Evolutionary conservation across 1,140 invertebrate genomes (phyloP).

Genomic region (Drosophila pseudoananassae): DNA sequence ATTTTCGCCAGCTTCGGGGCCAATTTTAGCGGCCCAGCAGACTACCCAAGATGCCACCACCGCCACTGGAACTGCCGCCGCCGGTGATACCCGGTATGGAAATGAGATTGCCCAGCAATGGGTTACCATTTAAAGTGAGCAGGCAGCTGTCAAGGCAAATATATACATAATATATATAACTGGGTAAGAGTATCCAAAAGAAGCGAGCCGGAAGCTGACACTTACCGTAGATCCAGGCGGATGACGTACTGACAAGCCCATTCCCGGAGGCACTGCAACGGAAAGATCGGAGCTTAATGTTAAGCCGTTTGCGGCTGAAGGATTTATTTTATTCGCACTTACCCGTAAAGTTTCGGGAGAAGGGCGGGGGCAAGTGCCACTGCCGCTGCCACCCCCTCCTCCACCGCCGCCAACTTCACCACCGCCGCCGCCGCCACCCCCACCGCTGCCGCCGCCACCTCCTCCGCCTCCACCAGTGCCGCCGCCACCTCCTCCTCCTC

Average conservation of each 20-base stretch:
- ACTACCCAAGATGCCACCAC: constrained; percentile 52
- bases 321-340: constrained; percentile 30
- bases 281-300: constrained; percentile 13
- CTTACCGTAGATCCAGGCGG: constrained; percentile 76
- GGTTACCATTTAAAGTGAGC: constrained; percentile 69
- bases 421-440: background rate
- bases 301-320: background rate
- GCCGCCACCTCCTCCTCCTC: background rate
- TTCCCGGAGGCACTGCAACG: constrained; percentile 62
- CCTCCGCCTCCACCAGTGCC: constrained; percentile 9
- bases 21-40: constrained; percentile 47
- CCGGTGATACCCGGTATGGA: constrained; percentile 62
- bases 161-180: constrained; percentile 19
- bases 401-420: background rate
- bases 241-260: constrained; percentile 74
- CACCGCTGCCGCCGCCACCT: background rate
- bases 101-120: constrained; percentile 70
- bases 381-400: constrained; percentile 2
- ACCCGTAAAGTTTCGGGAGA: constrained; percentile 50
- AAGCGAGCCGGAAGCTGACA: constrained; percentile 22
- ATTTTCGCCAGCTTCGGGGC: constrained; percentile 19
- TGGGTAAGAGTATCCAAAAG: constrained; percentile 6
- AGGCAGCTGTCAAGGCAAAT: constrained; percentile 62
- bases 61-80: constrained; percentile 30
- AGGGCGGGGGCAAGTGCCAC: constrained; percentile 50